A percentile compares a stretch with the other conserved stretches of the same genome.
These are phyloP conservation scores for Drosophila pegasa DNA, from an alignment of 2,888 invertebrate species.

Conservation along the genomic window DNA sequence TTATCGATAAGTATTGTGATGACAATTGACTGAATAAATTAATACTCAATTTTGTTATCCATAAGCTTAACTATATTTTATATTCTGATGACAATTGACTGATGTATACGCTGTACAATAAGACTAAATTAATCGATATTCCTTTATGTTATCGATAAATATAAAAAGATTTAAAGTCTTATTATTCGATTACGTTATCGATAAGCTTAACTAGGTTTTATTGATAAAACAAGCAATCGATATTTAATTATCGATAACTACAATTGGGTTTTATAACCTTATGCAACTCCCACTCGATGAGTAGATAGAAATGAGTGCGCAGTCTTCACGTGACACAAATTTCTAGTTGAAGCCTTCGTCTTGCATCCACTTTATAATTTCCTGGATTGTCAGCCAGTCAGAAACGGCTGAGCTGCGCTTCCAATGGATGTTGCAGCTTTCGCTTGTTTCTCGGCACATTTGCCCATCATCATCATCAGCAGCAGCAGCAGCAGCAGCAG, in stretches of 20 bases:
- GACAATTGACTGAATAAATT: too few relatives aligned
- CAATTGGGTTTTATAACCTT: too few relatives aligned
- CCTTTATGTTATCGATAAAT: background rate
- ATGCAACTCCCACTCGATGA: background rate
- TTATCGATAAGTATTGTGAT: too few relatives aligned
- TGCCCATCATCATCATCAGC: slow-evolving; percentile 22
- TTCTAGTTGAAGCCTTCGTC: background rate
- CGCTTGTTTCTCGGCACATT: slow-evolving; percentile 37
- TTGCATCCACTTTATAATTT: slow-evolving; percentile 15
- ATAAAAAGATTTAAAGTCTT: too few relatives aligned
- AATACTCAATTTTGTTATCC: too few relatives aligned
- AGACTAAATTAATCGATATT: slow-evolving; percentile 2
- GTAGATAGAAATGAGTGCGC: background rate
- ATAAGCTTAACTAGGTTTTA: too few relatives aligned
- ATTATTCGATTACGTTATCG: too few relatives aligned
- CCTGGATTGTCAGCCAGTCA: slow-evolving; percentile 10
- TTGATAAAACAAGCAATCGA: too few relatives aligned
- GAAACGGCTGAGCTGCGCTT: slow-evolving; percentile 24
- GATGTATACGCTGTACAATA: background rate
- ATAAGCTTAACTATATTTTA: too few relatives aligned
- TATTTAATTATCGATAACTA: too few relatives aligned
- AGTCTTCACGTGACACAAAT: background rate
- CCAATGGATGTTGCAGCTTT: slow-evolving; percentile 38
- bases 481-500: slow-evolving; percentile 17
- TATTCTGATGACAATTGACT: slow-evolving; percentile 10